Evolutionary conservation across 1,140 invertebrate genomes (phyloP), one percentile per base, ranked within the genome.

Genomic region (Drosophila bipectinata): DNA sequence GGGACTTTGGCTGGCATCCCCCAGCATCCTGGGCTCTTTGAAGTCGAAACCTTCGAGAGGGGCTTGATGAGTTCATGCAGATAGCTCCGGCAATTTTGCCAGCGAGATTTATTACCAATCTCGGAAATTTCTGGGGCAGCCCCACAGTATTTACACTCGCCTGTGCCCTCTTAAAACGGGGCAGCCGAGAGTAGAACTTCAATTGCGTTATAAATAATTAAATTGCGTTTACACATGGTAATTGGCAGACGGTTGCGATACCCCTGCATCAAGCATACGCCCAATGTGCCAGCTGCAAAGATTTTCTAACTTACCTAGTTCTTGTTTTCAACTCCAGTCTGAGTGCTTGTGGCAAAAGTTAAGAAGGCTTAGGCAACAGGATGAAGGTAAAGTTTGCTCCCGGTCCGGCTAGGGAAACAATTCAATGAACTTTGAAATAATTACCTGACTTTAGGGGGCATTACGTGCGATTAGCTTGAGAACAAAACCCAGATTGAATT

Each of bases 151-250:
- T 64, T 67, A 59, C 39, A 30, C 34, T 28, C 18, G 28, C 44
- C 10, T 8, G 14, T 14, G 18, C 18, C 14, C 15, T 9, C 26
- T 21, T 21, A 44, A 32, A 41, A 10, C 58, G 18, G 63, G 63
- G 14, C 41, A 54, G 34, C 45, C 39, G 57, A 64, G 57, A 41
- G 53, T 47, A 62, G 81, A 79, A 79, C 76, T 79, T 79, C 79
- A 83, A 83, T 79, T 83, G 77, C 61, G 72, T 59, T 72, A 59
- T 61, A 79, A 68, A 73, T 73, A 85, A 87, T 85, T 85, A 75
- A 85, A 87, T 81, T 81, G 63, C 63, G 63, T 63, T 87, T 81
- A 63, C 81, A 69, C 68, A 67, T 81, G 73, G 66, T 87, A 85
- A 85, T 87, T 63, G 71, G 47, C 51, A 57, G 58, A 34, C 53